phyloP scores from a whole-genome alignment of 92 coral and sea anemone species.

The Chrysogorgia sp. region DNA sequence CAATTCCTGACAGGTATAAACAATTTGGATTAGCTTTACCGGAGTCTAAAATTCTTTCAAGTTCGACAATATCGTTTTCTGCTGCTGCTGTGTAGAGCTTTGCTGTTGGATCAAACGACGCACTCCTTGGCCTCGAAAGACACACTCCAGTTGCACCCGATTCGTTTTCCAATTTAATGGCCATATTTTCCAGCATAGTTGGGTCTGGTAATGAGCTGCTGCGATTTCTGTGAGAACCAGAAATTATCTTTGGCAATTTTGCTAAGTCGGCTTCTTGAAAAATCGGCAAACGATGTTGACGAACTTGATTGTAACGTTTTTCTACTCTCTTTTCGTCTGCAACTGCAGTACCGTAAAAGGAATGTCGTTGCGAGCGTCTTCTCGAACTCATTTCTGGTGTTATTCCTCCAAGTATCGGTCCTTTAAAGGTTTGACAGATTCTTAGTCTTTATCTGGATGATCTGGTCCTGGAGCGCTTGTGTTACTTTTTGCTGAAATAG shows the following conservation, averaged over 20 bases:
- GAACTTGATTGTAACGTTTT: slow-evolving; percentile 36
- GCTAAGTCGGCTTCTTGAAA: slow-evolving; percentile 5
- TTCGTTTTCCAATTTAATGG: slow-evolving; percentile 33
- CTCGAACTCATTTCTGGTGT: slow-evolving; percentile 19
- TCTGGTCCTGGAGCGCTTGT: neutral
- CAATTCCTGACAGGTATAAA: slow-evolving; percentile 80
- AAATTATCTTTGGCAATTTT: neutral
- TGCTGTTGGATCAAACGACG: slow-evolving; percentile 84
- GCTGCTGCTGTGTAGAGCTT: slow-evolving; percentile 81
- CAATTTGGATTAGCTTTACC: slow-evolving; percentile 75
- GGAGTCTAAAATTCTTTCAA: slow-evolving; percentile 63
- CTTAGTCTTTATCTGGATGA: neutral
- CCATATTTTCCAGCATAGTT: slow-evolving; percentile 21
- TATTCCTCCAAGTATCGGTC: neutral
- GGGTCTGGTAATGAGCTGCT: slow-evolving; percentile 37
- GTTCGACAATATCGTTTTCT: slow-evolving; percentile 78
- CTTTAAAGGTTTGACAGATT: neutral
- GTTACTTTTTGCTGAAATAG: neutral
- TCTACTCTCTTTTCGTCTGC: slow-evolving; percentile 37
- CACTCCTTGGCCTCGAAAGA: slow-evolving; percentile 76
- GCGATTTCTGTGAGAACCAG: slow-evolving; percentile 1
- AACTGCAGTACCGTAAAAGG: slow-evolving; percentile 33
- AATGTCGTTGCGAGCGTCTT: slow-evolving; percentile 24
- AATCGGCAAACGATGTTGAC: slow-evolving; percentile 22
- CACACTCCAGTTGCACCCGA: slow-evolving; percentile 18